A percentile compares a stretch with the other conserved stretches of the same genome.
Conservation (phyloP, 2,888 invertebrate species). For the Priocnemis perturbator region DNA sequence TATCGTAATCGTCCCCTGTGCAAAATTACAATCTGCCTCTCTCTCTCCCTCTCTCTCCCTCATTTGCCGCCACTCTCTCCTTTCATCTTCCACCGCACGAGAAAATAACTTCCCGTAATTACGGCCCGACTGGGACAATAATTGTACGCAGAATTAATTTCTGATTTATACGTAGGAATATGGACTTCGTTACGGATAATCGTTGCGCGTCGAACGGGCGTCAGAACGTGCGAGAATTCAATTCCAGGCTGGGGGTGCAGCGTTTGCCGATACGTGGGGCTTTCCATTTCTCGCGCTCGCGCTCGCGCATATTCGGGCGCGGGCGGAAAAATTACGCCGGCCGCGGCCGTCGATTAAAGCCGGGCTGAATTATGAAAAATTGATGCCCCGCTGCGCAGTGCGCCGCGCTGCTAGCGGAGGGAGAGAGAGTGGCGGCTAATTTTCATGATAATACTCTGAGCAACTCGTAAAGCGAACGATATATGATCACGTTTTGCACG, state of each 20-base stretch:
- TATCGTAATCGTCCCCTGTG: too few relatives aligned
- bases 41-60: too few relatives aligned
- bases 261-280: too few relatives aligned
- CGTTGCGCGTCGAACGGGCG: not conserved
- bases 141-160: too few relatives aligned
- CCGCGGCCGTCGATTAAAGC: constrained; percentile 49
- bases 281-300: not conserved
- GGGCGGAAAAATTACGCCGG: constrained; percentile 41
- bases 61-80: too few relatives aligned
- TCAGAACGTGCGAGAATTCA: too few relatives aligned
- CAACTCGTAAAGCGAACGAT: constrained; percentile 18
- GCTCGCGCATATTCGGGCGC: not conserved
- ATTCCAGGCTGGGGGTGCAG: not conserved
- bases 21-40: too few relatives aligned
- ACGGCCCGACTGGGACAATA: too few relatives aligned
- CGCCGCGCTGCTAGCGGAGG: constrained; percentile 12
- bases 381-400: constrained; percentile 46
- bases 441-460: constrained; percentile 45
- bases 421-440: constrained; percentile 38
- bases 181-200: constrained; percentile 3
- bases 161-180: too few relatives aligned
- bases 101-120: too few relatives aligned
- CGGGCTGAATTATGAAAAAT: constrained; percentile 56
- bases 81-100: too few relatives aligned
- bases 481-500: not conserved